phyloP scores from a whole-genome alignment of 2,113 vertebrate genomes.

The Axis porcinus region DNA sequence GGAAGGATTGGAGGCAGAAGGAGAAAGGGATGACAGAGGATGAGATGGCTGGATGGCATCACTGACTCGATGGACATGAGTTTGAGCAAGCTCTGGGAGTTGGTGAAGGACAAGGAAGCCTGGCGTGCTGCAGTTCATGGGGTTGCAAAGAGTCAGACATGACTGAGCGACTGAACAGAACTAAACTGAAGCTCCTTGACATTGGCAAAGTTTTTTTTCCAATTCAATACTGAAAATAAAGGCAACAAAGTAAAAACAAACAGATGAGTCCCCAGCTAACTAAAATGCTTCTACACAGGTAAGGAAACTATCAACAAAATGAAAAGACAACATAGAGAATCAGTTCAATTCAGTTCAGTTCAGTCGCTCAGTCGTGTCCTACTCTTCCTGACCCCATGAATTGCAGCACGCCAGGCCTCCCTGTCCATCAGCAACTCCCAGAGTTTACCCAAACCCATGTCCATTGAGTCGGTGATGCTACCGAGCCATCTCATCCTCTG shows the following conservation, averaged over 20 bases:
- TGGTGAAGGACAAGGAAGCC: not conserved
- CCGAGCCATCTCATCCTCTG: too few species aligned
- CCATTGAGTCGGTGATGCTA: too few species aligned
- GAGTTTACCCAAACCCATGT: too few species aligned
- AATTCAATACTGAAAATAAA: not conserved
- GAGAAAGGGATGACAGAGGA: not conserved
- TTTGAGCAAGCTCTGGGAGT: not conserved
- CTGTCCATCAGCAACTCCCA: too few species aligned
- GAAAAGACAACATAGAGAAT: not conserved
- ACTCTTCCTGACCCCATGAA: too few species aligned
- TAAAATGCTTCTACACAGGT: not conserved
- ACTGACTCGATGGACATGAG: rapidly evolving
- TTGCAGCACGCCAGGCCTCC: too few species aligned
- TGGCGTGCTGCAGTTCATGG: not conserved
- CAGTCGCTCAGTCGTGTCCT: too few species aligned
- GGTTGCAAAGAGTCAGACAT: not conserved
- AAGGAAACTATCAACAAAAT: not conserved
- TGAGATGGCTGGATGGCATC: not conserved
- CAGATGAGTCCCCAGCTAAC: not conserved
- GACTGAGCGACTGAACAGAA: not conserved
- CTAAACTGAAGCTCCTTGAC: not conserved
- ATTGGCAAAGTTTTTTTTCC: not conserved
- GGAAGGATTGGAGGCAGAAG: not conserved
- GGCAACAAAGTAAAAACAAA: not conserved
- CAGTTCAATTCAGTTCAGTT: too few species aligned